Conservation (phyloP, 2,888 invertebrate species). For the Nasonia oneida region DNA sequence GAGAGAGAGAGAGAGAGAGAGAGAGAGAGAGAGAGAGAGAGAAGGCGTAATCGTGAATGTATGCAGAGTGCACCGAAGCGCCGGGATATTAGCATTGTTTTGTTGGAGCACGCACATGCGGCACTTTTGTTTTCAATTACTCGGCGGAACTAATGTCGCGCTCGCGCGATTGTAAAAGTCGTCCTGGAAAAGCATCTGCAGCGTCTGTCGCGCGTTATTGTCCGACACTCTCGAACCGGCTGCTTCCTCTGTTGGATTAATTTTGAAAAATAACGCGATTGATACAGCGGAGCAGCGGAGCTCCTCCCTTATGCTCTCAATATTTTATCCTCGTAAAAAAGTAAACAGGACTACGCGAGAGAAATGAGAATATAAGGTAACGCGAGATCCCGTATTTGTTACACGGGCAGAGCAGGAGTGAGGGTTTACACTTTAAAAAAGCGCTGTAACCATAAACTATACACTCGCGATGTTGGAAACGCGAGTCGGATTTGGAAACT, state of each 20-base stretch:
- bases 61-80: not conserved
- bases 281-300: not conserved
- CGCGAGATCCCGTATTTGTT: conserved; percentile 25
- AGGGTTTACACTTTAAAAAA: not conserved
- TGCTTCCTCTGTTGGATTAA: not conserved
- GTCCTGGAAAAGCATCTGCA: not conserved
- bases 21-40: not conserved
- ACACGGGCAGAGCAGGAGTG: not conserved
- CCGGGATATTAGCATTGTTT: conserved; percentile 25
- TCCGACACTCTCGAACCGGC: not conserved
- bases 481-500: not conserved
- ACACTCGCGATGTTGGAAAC: not conserved
- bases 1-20: not conserved
- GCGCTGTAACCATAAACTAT: conserved; percentile 14
- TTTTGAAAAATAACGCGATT: conserved; percentile 8
- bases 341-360: conserved; percentile 15
- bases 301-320: not conserved
- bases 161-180: not conserved
- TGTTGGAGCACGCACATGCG: conserved; percentile 6
- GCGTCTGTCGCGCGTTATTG: not conserved
- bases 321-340: not conserved
- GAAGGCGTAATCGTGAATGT: not conserved
- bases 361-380: conserved; percentile 19
- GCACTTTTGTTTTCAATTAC: conserved; percentile 10
- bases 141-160: not conserved